phyloP scores from a whole-genome alignment of 1,140 invertebrate genomes.

The Saxidomus purpurata region DNA sequence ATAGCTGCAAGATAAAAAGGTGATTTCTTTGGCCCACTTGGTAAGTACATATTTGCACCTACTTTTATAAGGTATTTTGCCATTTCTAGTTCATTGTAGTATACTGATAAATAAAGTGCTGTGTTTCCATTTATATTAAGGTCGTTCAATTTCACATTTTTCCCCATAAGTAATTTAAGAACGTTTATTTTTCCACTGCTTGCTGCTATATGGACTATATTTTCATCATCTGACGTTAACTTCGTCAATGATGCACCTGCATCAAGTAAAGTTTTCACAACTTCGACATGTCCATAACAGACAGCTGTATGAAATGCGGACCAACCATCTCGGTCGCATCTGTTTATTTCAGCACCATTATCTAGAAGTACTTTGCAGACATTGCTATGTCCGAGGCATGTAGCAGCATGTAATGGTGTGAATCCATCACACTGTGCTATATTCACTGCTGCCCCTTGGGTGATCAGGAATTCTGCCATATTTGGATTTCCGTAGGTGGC shows the following conservation, averaged over 20 bases:
- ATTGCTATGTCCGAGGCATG: constrained; percentile 78
- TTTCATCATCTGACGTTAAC: constrained; percentile 77
- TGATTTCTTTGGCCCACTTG: constrained; percentile 66
- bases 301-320: constrained; percentile 81
- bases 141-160: constrained; percentile 70
- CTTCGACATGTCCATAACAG: constrained; percentile 79
- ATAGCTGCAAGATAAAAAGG: constrained; percentile 76
- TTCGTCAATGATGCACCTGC: constrained; percentile 72
- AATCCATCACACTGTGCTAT: constrained; percentile 81
- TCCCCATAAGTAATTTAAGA: constrained; percentile 69
- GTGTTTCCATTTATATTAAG: constrained; percentile 79
- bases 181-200: constrained; percentile 76
- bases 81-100: constrained; percentile 75
- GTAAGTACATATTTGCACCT: constrained; percentile 75
- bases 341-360: constrained; percentile 76
- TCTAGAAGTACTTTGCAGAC: constrained; percentile 74
- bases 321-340: constrained; percentile 80
- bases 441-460: constrained; percentile 77
- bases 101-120: constrained; percentile 79
- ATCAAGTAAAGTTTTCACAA: constrained; percentile 74
- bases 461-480: constrained; percentile 75
- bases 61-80: constrained; percentile 75
- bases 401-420: constrained; percentile 80
- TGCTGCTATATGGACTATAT: constrained; percentile 78
- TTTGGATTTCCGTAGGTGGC: constrained; percentile 77